Base-by-base conservation (phyloP, 1,140 invertebrate genomes). In the Macrosteles quadrilineatus region DNA sequence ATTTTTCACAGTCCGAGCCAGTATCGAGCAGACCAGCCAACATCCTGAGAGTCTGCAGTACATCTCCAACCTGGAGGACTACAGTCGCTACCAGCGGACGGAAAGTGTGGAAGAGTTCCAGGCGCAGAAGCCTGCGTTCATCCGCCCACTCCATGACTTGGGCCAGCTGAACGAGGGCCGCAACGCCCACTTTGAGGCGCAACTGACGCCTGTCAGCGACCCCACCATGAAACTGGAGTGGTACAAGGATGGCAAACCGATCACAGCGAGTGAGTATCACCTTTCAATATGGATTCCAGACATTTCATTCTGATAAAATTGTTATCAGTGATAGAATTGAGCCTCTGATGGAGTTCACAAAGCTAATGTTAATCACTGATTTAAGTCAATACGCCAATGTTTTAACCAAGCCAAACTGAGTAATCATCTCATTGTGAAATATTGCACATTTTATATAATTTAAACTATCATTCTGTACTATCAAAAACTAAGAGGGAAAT, bases 201-300 rank as follows among this genome's bases (percentile, higher is more conserved):
- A 97, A 80, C 85, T 98, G 0, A 93, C 91, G 64, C 97, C 97
- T 70, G 92, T 98, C 30, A 96, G 94, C 75, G 97, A 99, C 81
- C 95, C 96, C 19, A 95, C 93, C 23, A 98, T 99, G 96, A 91
- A 91, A 83, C 94, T 99, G 75, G 96, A 99, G 83, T 99, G 97
- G 97, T 96, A 93, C 82, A 96, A 97, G 83, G 96, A 99, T 88
- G 96, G 95, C 75, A 88, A 88, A 80, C 87, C 93, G 50, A 94
- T 97, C 74, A 96, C 93, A 84, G 90, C 92, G 80, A 98, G 95
- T 86, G 75, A 80, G 81, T 78, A 69, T 1, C 2, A n/a, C n/a
- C 30, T n/a, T 50, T n/a, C 47, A 9, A 50, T 9, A 2, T 2
- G 2, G 11, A 30, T 1, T 36, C 12, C 9, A 66, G n/a, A 17